Evolutionary conservation across 2,797 vertebrate genomes (phyloP), one percentile per base, ranked within the genome.

Genomic region (Mormyrops attenuatus): DNA sequence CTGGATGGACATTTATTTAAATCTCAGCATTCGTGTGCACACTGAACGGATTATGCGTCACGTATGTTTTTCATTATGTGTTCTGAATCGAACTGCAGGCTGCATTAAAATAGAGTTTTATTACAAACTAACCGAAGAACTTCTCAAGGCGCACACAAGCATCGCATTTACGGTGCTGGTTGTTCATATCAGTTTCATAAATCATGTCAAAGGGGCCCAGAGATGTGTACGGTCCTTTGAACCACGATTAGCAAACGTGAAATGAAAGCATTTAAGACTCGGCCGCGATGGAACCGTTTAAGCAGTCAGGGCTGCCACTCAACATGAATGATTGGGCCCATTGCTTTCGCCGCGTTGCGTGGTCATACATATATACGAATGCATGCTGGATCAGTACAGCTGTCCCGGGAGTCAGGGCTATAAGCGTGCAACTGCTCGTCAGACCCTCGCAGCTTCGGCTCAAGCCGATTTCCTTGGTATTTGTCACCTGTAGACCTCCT

Each of bases 251-350:
- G 82, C 82, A 85, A 85, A 85, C 82, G 47, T 49, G 49, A 85
- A 85, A 85, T 85, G 47, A 85, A 85, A 85, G 44, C 49, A 5
- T 85, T 52, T 85, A 50, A 49, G 82, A 85, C n/a, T 85, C 20
- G 41, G 55, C 41, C 44, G 60, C n/a, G 38, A 88, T 88, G 87
- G 87, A 88, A 69, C 60, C 87, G 44, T 88, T 88, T 88, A 88
- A 66, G 87, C 63, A 66, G 87, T 88, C 87, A 69, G 55, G 41
- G 41, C 41, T 88, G 87, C 60, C 60, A 69, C 38, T 69, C 87
- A 69, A 69, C 41, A 30, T 69, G 60, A 88, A 88, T 66, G 60
- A 88, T 88, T 22, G 87, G 47, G n/a, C 87, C 22, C 60, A 15
- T 69, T 49, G 52, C 22, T 22, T 69, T 66, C n/a, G 41, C 87